Evolutionary conservation across 2,797 vertebrate genomes (phyloP), one percentile per base, ranked within the genome.

Genomic region (Myiothlypis chrysogaster): DNA sequence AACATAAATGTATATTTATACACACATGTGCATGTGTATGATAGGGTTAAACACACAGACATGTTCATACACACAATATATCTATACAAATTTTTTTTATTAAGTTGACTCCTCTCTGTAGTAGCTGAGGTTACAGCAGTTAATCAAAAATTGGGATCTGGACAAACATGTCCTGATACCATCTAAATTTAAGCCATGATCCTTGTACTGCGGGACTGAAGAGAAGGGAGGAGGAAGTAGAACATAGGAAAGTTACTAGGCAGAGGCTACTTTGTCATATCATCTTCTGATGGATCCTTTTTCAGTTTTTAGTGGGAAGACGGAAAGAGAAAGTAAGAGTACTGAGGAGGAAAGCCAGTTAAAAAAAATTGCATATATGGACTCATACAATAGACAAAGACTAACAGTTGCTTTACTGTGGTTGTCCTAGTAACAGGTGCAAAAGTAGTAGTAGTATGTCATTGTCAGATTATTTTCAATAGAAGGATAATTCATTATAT

Each of bases 391-490:
- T 63, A 63, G 34, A 30, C 5, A 80, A 91, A 56, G 25, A 24
- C 6, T 59, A 59, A 47, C 3, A 69, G 7, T 76, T 72, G 22
- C 32, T 76, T 64, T 55, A 37, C 39, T 64, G 16, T 32, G 5
- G 6, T 80, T 77, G 30, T 76, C 14, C 23, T 61, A 69, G 41
- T 47, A 85, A 76, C 8, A 72, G 17, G 4, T 17, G 46, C 25
- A 90, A 71, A 81, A 69, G 46, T 20, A 30, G 8, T 13, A 63
- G 32, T 27, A 43, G 12, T 34, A 47, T 44, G 18, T 55, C 50
- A 80, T 61, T 82, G 70, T 89, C 14, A 50, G 28, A 55, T 70
- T 91, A 32, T 87, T 83, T 87, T 80, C 23, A 52, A 70, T 85
- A 87, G 44, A 76, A 76, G 3, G 10, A 47, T 47, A 80, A 80